Base-by-base conservation (phyloP, 35 echinoderm and acorn worm species). In the Nesometra sesokonis region DNA sequence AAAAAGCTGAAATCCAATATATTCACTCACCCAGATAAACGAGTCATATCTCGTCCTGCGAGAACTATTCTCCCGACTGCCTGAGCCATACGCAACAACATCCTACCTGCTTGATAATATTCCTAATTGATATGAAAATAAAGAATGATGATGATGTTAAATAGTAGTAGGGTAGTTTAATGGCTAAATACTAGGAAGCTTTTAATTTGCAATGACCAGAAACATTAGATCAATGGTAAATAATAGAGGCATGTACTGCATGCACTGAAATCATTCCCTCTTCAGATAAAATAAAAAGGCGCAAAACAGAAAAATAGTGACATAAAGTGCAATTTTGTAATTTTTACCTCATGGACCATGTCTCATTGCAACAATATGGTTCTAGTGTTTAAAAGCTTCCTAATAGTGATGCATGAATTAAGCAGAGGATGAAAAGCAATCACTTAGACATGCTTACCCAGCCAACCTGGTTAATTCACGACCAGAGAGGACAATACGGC, bases 21-120 rank as follows among this genome's bases (percentile, higher is more conserved):
- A 32, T 0, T 8, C 35, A 85, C 90, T 89, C 88, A 99, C 96
- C 96, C 96, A 43, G 96, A 87, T 52, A 99, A 88, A 31, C 96
- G 87, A 32, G 96, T 91, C 89, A 99, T 87, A 80, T 99, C 96
- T 57, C 96, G 86, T 32, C 96, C 96, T 13, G 96, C 90, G 2
- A 99, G 90, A 30, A 91, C 90, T 21, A 99, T 87, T 52, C 96
- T 89, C 32, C 96, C 96, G 31, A 92, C 90, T 9, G 96, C 96
- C 80, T 99, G 89, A 19, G 93, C 84, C 85, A 99, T 85, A 32
- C 96, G 92, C 31, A 99, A 87, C 82, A 99, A 80, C 96, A 99
- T 99, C n/a, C 91, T 79, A 27, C 96, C 96, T 34, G 96, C 87
- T 57, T 85, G 89, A 86, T 99, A 99, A 86, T 99, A 94, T 47